These are phyloP conservation scores for Gobionotothen gibberifrons DNA, from an alignment of 2,797 vertebrate genomes.

Conservation along the genomic window DNA sequence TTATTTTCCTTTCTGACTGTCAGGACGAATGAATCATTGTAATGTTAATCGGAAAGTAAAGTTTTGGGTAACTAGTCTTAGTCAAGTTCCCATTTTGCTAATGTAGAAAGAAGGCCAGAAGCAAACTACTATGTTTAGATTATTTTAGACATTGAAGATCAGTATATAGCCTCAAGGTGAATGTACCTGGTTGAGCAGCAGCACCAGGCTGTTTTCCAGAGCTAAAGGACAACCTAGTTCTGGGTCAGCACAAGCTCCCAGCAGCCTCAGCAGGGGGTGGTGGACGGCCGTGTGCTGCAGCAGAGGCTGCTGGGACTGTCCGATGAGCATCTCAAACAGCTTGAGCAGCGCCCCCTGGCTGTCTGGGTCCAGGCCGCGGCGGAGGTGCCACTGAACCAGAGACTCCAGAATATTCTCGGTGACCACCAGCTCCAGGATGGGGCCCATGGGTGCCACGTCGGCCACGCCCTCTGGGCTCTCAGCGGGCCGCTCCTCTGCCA, in stretches of 20 bases:
- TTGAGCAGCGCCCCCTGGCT: constrained; percentile 92
- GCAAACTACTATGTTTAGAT: neutral
- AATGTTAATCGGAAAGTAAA: neutral
- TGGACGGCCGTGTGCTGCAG: constrained; percentile 90
- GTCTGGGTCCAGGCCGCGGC: constrained; percentile 84
- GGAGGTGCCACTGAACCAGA: constrained; percentile 92
- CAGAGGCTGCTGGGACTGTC: constrained; percentile 93
- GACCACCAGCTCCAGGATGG: constrained; percentile 91
- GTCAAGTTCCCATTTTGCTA: neutral
- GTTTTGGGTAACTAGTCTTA: neutral
- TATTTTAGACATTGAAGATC: no score
- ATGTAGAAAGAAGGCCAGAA: neutral
- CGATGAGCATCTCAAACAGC: constrained; percentile 96
- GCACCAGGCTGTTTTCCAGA: constrained; percentile 92
- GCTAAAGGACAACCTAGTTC: constrained; percentile 85
- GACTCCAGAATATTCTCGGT: constrained; percentile 89
- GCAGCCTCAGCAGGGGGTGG: constrained; percentile 88
- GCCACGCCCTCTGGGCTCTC: constrained; percentile 64
- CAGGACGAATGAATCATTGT: neutral
- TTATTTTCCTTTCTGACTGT: neutral
- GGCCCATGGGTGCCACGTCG: constrained; percentile 75
- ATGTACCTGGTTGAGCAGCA: constrained; percentile 95
- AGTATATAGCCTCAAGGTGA: neutral
- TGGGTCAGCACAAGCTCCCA: constrained; percentile 89
- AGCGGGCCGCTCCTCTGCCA: constrained; percentile 90